Conservation (phyloP, 2,113 vertebrate species). For the Ahaetulla prasina region DNA sequence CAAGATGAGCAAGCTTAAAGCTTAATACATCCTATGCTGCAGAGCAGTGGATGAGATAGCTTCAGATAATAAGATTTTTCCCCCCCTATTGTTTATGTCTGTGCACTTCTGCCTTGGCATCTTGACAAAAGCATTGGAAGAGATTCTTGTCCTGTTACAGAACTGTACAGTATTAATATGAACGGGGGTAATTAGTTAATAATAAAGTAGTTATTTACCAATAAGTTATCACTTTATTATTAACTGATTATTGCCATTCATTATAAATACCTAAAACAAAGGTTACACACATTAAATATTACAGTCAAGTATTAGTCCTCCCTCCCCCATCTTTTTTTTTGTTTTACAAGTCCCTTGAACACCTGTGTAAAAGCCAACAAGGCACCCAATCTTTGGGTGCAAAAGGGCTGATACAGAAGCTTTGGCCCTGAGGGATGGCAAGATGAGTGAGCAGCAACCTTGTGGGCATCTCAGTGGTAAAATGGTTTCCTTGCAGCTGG, state of each 20-base stretch:
- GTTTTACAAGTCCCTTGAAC: not conserved
- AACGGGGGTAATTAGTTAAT: not conserved
- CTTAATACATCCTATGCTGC: not conserved
- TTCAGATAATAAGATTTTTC: not conserved
- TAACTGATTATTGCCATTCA: not conserved
- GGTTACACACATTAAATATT: not conserved
- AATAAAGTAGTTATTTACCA: not conserved
- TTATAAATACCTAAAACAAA: not conserved
- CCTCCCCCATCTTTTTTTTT: too few species aligned
- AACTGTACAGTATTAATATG: not conserved
- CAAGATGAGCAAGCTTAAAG: not conserved
- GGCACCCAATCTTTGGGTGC: not conserved
- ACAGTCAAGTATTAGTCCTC: not conserved
- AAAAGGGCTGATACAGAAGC: not conserved
- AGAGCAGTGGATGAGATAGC: not conserved
- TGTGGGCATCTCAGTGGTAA: not conserved
- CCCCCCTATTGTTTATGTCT: not conserved
- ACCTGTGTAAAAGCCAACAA: not conserved
- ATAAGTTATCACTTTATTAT: not conserved
- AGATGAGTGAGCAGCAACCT: not conserved
- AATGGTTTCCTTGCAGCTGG: not conserved
- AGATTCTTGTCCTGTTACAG: not conserved
- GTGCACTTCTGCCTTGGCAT: not conserved
- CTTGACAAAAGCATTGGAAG: not conserved
- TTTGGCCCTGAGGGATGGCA: not conserved